phyloP scores from a whole-genome alignment of 2,888 invertebrate genomes.

The Troides helena region DNA sequence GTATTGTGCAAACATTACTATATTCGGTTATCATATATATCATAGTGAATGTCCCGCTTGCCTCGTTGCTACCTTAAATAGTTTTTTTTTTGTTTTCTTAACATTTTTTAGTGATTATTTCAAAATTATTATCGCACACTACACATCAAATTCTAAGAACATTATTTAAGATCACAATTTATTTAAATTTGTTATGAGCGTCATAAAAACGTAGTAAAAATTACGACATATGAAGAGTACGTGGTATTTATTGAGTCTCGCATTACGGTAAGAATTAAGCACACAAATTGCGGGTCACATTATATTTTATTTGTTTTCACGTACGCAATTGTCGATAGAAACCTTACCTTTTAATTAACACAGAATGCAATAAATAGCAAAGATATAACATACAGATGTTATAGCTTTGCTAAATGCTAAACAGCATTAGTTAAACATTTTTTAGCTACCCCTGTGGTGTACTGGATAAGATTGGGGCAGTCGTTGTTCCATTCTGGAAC shows the following conservation, averaged over 20 bases:
- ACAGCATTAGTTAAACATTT: background rate
- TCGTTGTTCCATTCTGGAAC: no score
- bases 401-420: background rate
- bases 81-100: no score
- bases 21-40: no score
- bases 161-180: background rate
- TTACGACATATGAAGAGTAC: background rate
- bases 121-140: no score
- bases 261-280: conserved; percentile 7
- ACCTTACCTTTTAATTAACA: conserved; percentile 3
- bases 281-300: background rate
- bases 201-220: background rate
- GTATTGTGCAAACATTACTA: no score
- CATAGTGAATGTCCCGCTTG: no score
- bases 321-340: conserved; percentile 2
- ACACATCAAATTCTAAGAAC: background rate
- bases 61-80: no score
- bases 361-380: background rate
- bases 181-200: background rate
- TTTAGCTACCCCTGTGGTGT: background rate
- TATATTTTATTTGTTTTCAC: conserved; percentile 13
- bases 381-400: background rate
- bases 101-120: no score
- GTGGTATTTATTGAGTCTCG: conserved; percentile 7
- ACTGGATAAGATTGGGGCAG: no score